These are phyloP conservation scores for Noctua pronuba DNA, from an alignment of 2,888 invertebrate species.

Conservation along the genomic window DNA sequence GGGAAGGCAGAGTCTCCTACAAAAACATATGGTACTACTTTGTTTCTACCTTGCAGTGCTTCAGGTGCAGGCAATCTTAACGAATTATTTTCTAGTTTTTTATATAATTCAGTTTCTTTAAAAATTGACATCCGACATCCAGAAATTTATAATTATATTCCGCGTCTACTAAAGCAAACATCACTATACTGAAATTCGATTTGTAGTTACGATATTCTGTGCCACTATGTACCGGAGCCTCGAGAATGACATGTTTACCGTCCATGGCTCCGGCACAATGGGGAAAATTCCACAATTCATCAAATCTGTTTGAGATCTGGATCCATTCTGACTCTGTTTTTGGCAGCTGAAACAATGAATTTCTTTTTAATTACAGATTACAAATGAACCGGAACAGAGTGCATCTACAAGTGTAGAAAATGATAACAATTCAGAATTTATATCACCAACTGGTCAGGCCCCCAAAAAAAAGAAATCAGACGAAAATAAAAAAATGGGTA, in stretches of 20 bases:
- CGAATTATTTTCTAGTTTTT: no score
- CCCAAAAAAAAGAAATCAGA: slow-evolving; percentile 48
- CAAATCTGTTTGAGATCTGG: slow-evolving; percentile 44
- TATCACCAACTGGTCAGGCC: slow-evolving; percentile 47
- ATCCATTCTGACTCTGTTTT: slow-evolving; percentile 47
- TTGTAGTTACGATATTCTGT: slow-evolving; percentile 63
- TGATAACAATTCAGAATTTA: slow-evolving; percentile 52
- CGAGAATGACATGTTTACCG: slow-evolving; percentile 68
- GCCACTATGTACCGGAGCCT: slow-evolving; percentile 56
- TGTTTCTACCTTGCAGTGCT: no score
- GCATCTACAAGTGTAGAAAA: slow-evolving; percentile 52
- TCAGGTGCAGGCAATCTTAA: no score
- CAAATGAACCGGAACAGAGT: slow-evolving; percentile 50
- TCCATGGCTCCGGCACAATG: slow-evolving; percentile 62
- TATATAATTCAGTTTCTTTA: no score
- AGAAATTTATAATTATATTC: no score
- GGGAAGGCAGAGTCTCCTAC: no score
- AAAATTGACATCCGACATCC: no score
- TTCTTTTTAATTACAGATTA: slow-evolving; percentile 52
- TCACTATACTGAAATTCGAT: slow-evolving; percentile 47
- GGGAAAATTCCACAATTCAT: slow-evolving; percentile 51
- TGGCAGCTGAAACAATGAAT: slow-evolving; percentile 50
- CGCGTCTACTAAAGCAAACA: slow-evolving; percentile 68
- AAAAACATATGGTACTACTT: no score
- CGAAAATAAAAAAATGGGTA: slow-evolving; percentile 50